Evolutionary conservation across 1,140 invertebrate species (phyloP), one percentile per base, ranked within the genome.

Genomic region (Doryteuthis pealeii): DNA sequence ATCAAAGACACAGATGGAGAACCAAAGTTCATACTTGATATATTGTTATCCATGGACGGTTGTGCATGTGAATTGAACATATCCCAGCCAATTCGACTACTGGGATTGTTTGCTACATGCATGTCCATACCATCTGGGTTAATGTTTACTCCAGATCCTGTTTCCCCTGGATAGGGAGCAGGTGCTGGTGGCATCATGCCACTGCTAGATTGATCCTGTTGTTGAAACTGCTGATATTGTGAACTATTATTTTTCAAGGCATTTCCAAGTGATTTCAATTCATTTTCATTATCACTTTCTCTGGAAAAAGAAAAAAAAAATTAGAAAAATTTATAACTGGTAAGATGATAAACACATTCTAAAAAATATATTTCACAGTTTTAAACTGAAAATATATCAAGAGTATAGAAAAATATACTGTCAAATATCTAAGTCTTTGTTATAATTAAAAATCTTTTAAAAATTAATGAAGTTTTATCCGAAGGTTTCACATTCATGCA

Each of bases 211-310:
- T 62, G 54, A 62, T 62, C 54, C 18, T 62, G 54, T 62, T 62
- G 54, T 28, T 62, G 54, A n/a, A 62, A 62, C 18, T 62, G 54
- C 18, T 62, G 54, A 28, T 62, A 62, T 62, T 22, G 26, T 8
- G 54, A 28, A 18, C 26, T 62, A 28, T 28, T 62, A 28, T 22
- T 62, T 62, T 62, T 62, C 54, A 62, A 62, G 54, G 54, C 54
- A 62, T 62, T 62, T 62, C 54, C 54, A n/a, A 62, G 54, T 5
- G 18, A 86, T 77, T 87, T 88, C 35, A 87, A 78, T 73, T 88
- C 86, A 69, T 78, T 76, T 15, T 88, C 87, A 0, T 82, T 81
- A 71, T 87, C 86, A 80, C 86, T 86, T 76, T 88, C 86, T 66
- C 87, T 86, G 79, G 28, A 77, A 71, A 68, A 40, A 71, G 32